phyloP scores from a whole-genome alignment of 2,113 vertebrate genomes.

The Bos javanicus region DNA sequence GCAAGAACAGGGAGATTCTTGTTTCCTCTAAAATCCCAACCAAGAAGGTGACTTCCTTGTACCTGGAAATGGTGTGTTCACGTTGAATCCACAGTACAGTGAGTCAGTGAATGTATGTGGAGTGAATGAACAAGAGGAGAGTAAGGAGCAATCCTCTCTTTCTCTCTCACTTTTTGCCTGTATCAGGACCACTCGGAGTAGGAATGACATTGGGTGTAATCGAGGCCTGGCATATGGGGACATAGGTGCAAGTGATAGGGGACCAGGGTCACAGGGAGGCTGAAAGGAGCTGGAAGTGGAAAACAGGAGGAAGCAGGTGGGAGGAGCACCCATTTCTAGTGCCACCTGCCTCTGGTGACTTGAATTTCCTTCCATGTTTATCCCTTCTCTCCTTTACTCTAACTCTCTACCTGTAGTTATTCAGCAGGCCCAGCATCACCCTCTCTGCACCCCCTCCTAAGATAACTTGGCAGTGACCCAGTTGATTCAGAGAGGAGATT shows the following conservation, averaged over 20 bases:
- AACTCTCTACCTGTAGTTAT: neutral
- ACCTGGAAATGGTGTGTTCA: neutral
- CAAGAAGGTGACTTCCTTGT: neutral
- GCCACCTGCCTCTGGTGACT: neutral
- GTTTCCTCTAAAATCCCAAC: neutral
- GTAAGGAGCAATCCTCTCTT: neutral
- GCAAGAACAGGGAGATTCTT: neutral
- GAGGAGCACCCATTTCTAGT: neutral
- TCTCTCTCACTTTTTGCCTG: neutral
- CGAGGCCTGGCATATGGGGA: neutral
- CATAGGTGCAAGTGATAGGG: neutral
- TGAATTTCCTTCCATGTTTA: neutral
- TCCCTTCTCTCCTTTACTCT: neutral
- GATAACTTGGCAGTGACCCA: neutral
- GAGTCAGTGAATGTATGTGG: neutral
- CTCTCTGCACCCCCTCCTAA: neutral
- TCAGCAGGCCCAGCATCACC: neutral
- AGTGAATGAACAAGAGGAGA: neutral
- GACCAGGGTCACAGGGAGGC: neutral
- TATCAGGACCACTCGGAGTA: neutral
- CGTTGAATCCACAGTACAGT: neutral
- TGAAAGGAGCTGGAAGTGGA: neutral
- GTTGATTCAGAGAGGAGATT: neutral
- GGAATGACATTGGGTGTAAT: neutral
- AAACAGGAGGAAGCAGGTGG: neutral